A percentile compares a stretch with the other conserved stretches of the same genome.
phyloP scores from a whole-genome alignment of 2,113 vertebrate genomes.

The human region GRCh38 chr19:50565501-50566000 shows the following conservation, averaged over 20 bases:
- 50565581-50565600: neutral
- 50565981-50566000: neutral
- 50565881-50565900: neutral
- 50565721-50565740: neutral
- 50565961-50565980: neutral
- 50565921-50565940: neutral
- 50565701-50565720: neutral
- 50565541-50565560: neutral
- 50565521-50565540: too few relatives aligned
- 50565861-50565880: neutral
- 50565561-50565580: neutral
- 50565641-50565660: neutral
- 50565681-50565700: neutral
- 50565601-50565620: neutral
- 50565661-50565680: neutral
- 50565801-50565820: neutral
- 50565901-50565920: neutral
- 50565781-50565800: neutral
- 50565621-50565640: too few relatives aligned
- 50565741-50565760: neutral
- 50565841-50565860: neutral
- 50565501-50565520: neutral
- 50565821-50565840: neutral
- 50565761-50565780: neutral
- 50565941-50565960: neutral